phyloP scores from a whole-genome alignment of 2,888 invertebrate genomes.

The Bombylius major region DNA sequence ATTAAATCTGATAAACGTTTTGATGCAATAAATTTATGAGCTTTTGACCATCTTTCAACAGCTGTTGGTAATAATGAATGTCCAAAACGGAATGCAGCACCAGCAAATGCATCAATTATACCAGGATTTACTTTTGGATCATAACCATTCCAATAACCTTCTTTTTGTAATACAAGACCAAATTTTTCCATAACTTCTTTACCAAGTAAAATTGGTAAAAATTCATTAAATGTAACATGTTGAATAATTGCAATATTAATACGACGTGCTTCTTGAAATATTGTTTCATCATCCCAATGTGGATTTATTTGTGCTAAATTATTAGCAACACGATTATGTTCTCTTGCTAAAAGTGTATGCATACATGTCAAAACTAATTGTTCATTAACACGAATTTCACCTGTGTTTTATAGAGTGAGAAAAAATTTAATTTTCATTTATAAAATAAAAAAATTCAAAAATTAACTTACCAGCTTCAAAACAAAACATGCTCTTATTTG shows the following conservation, averaged over 20 bases:
- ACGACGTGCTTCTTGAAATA: conserved; percentile 76
- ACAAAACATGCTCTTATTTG: conserved; percentile 80
- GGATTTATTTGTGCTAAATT: conserved; percentile 68
- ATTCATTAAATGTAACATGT: conserved; percentile 83
- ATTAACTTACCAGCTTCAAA: conserved; percentile 65
- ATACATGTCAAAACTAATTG: conserved; percentile 80
- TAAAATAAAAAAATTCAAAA: not conserved
- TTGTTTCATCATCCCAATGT: conserved; percentile 86
- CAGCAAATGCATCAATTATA: conserved; percentile 79
- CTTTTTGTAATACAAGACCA: conserved; percentile 68
- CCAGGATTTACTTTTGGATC: conserved; percentile 75
- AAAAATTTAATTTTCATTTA: not conserved
- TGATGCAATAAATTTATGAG: conserved; percentile 87
- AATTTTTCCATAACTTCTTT: conserved; percentile 88
- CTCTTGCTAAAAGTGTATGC: conserved; percentile 82
- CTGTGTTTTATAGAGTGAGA: conserved; percentile 35
- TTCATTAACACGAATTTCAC: conserved; percentile 86
- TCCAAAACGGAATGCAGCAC: conserved; percentile 85
- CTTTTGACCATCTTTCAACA: conserved; percentile 88
- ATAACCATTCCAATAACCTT: conserved; percentile 49
- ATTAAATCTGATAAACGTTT: conserved; percentile 79
- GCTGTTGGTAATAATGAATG: conserved; percentile 82
- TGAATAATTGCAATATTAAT: conserved; percentile 79
- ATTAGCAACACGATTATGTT: conserved; percentile 77
- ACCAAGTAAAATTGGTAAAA: conserved; percentile 74